phyloP scores from a whole-genome alignment of 2,797 vertebrate species.

The Psittacula derbiana region DNA sequence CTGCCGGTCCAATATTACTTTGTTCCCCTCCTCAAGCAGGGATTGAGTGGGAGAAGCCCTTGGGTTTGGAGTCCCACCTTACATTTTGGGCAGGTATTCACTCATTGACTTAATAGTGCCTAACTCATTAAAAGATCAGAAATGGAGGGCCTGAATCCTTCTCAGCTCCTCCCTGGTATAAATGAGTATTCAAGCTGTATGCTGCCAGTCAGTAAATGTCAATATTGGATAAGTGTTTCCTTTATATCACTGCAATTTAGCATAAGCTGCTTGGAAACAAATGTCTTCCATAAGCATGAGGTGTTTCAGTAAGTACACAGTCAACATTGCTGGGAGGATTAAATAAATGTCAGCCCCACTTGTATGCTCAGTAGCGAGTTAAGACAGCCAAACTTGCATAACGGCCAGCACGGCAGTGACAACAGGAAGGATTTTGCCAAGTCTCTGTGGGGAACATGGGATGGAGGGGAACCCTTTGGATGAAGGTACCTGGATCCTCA shows the following conservation, averaged over 20 bases:
- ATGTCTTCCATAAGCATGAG: constrained; percentile 74
- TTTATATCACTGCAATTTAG: constrained; percentile 77
- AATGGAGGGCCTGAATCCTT: background rate
- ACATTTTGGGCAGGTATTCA: background rate
- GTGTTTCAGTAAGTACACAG: constrained; percentile 72
- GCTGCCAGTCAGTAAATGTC: constrained; percentile 77
- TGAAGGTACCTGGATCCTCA: background rate
- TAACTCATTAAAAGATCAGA: background rate
- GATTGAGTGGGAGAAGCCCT: background rate
- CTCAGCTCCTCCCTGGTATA: background rate
- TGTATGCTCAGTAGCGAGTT: constrained; percentile 36
- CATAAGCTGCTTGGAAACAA: constrained; percentile 79
- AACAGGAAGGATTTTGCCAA: background rate
- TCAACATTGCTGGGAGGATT: constrained; percentile 71
- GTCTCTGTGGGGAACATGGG: background rate
- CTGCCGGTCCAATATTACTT: background rate
- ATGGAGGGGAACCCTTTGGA: background rate
- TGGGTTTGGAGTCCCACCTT: background rate
- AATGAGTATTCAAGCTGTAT: constrained; percentile 64
- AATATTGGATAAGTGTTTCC: constrained; percentile 79
- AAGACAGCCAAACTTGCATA: background rate
- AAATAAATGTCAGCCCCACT: constrained; percentile 75
- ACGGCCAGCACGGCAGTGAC: background rate
- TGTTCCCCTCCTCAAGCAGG: background rate
- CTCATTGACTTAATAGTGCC: background rate